These are phyloP conservation scores for Ceyx margarethae DNA, from an alignment of 2,113 vertebrate species.

Conservation along the genomic window DNA sequence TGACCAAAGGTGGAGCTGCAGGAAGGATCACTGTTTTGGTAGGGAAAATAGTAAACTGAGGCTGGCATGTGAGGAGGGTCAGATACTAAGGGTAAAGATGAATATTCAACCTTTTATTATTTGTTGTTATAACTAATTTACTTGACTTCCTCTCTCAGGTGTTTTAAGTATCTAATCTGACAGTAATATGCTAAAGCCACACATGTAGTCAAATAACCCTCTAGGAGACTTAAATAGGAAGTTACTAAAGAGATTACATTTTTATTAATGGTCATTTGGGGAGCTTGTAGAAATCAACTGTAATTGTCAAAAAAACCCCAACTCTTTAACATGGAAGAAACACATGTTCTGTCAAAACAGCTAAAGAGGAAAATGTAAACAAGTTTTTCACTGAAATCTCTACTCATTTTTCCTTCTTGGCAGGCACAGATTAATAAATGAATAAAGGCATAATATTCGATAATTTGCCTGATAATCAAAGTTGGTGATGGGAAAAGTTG, in stretches of 20 bases:
- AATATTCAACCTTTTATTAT: not conserved
- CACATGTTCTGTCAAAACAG: not conserved
- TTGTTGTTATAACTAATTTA: not conserved
- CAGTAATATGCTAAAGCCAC: not conserved
- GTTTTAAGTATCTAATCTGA: not conserved
- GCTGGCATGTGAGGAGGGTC: not conserved
- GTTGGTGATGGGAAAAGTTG: not conserved
- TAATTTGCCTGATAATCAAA: not conserved
- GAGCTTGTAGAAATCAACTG: not conserved
- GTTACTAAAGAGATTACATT: not conserved
- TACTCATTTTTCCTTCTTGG: not conserved
- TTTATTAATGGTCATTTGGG: not conserved
- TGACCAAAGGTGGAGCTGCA: not conserved
- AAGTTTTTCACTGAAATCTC: not conserved
- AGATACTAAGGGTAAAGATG: not conserved
- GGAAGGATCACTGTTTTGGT: not conserved
- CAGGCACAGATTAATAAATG: not conserved
- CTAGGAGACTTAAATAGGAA: not conserved
- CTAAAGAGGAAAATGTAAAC: not conserved
- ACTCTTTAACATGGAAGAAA: not conserved
- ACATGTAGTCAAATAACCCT: not conserved
- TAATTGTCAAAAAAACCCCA: not conserved
- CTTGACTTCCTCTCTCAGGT: not conserved
- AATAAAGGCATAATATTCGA: not conserved
- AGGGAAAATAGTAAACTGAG: not conserved